phyloP scores from a whole-genome alignment of 2,888 invertebrate species.

The Lepidocyrtoides sp. region DNA sequence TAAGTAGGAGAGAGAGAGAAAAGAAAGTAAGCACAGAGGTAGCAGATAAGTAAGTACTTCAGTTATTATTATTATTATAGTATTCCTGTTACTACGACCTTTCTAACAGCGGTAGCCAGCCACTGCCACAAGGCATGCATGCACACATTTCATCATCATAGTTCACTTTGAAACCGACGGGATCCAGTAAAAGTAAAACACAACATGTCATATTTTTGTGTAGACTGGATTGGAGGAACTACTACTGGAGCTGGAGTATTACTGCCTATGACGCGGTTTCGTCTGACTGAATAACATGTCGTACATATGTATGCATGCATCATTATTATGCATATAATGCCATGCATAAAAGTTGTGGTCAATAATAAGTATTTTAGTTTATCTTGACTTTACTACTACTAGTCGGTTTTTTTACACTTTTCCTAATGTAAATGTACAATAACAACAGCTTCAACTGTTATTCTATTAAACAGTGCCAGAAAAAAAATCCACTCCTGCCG shows the following conservation, averaged over 20 bases:
- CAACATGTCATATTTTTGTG: too few species aligned
- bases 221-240: not conserved
- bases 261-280: too few species aligned
- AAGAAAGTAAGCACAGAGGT: not conserved
- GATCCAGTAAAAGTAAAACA: not conserved
- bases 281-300: too few species aligned
- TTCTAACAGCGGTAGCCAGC: not conserved
- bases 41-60: not conserved
- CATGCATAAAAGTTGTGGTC: not conserved
- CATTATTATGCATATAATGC: not conserved
- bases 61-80: not conserved
- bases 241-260: too few species aligned
- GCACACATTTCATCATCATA: not conserved
- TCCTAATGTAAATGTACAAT: not conserved
- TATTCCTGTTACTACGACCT: not conserved
- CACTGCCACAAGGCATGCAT: not conserved
- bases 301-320: not conserved
- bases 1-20: not conserved
- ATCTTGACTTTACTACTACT: not conserved
- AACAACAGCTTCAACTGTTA: conserved; percentile 3
- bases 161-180: not conserved
- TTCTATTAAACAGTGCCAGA: not conserved
- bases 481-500: conserved; percentile 51
- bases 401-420: not conserved
- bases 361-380: not conserved